Evolutionary conservation across 2,888 invertebrate species (phyloP).

Genomic region (Alitta virens): DNA sequence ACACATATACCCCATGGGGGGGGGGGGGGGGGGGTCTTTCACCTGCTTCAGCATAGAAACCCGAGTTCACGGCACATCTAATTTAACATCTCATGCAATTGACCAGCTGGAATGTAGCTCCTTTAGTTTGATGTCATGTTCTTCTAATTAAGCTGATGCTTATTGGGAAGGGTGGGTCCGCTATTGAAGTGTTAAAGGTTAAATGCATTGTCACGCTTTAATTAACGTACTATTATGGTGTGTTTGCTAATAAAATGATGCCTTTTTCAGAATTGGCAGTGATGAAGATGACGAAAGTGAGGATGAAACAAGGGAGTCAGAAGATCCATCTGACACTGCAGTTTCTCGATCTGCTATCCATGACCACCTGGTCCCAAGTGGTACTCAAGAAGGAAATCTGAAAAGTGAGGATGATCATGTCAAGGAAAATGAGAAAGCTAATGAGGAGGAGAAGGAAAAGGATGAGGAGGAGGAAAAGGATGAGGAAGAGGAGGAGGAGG

Average conservation of each 20-base stretch:
- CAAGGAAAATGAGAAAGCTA: not conserved
- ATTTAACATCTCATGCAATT: too few relatives aligned
- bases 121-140: not conserved
- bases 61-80: too few relatives aligned
- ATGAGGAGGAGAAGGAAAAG: not conserved
- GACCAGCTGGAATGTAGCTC: not conserved
- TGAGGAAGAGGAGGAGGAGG: conserved; percentile 10
- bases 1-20: too few relatives aligned
- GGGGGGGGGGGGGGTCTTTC: too few relatives aligned
- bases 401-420: not conserved
- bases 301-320: conserved; percentile 21
- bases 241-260: not conserved
- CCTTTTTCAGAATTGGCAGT: conserved; percentile 49
- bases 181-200: not conserved
- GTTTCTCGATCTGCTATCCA: conserved; percentile 25
- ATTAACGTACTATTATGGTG: not conserved
- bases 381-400: not conserved
- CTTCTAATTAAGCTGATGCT: not conserved
- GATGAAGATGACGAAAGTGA: conserved; percentile 54
- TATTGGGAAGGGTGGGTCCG: too few relatives aligned
- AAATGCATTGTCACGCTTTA: not conserved
- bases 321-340: conserved; percentile 29
- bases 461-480: conserved; percentile 6
- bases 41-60: too few relatives aligned
- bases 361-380: conserved; percentile 5